Base-by-base conservation (phyloP, 1,140 invertebrate species). In the Drosophila pruinosa region DNA sequence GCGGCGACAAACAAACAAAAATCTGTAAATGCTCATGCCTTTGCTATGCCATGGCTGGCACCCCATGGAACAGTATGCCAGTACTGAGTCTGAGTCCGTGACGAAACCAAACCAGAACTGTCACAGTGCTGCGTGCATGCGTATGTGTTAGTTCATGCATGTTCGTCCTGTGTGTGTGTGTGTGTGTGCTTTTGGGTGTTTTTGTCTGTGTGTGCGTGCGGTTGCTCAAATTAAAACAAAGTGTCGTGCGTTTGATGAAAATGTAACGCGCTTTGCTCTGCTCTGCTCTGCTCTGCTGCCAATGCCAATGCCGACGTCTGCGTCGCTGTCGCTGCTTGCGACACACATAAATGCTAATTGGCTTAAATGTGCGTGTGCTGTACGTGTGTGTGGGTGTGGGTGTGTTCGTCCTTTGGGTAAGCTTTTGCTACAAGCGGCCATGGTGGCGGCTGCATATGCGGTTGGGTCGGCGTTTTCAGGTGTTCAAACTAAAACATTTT, bases 401-500 rank as follows among this genome's bases (percentile, higher is more conserved):
- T 39, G 71, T 38, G 59, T 48, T 26, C 12, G 26, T 80, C 48
- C 58, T 72, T 80, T 67, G 72, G 76, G 68, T 63, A 56, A 67
- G 57, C 38, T 59, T 72, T 62, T 68, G 17, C 45, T 39, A 67
- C 38, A 72, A 67, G 26, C 59, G 38, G n/a, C n/a, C n/a, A n/a
- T n/a, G n/a, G n/a, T n/a, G n/a, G n/a, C n/a, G n/a, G 39, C 28
- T 50, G 38, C 22, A 36, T 17, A 50, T 58, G 62, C 54, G 54
- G 53, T 43, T 17, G 48, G 39, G 7, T 28, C 17, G 39, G 34
- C 74, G 59, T 70, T 74, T 75, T 71, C 74, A 86, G 81, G 82
- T 86, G 81, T 88, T 86, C 82, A 88, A 86, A 85, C 82, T 85
- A 86, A 81, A 85, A 88, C 82, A 88, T 88, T 86, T 86, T 86